Evolutionary conservation across 2,113 vertebrate genomes (phyloP), one percentile per base, ranked within the genome.

Genomic region (Ophthalmolycus amberensis): DNA sequence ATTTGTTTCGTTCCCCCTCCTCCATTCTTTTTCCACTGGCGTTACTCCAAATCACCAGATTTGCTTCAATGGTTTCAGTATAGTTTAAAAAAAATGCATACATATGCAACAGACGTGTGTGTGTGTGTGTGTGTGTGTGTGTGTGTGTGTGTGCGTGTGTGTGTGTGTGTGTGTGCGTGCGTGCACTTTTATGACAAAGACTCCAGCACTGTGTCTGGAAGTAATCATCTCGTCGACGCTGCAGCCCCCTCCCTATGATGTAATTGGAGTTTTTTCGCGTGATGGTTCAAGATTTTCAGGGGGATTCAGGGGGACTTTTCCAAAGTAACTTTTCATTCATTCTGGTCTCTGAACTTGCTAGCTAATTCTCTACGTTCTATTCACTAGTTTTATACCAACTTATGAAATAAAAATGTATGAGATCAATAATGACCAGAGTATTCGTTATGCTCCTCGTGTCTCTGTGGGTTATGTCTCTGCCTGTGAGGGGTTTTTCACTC

Each of bases 121-220:
- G 32, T 32, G 32, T 32, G 32, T 32, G 32, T 32, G 32, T 32
- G 32, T 32, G 32, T 32, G 32, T 32, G 32, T 32, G 32, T 32
- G 32, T 9, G 37, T 38, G 37, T 38, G 37, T 27, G 29, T 29
- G 29, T 29, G 29, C 2, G 29, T 29, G 29, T 29, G 22, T 50
- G 25, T 60, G 72, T 40, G 77, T 48, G 11, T 40, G 38, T 9
- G 38, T 40, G 76, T 82, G 69, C 44, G 52, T 77, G 71, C 48
- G 71, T 63, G 34, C 0, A 34, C 34, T 44, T 89, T 90, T 82
- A 88, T 74, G 89, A 92, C 86, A 92, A 88, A 93, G 92, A 93
- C 91, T 89, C 92, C 70, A 20, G 76, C 88, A 62, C 83, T 37
- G 80, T n/a, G 91, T 95, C 95, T 95, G 95, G 94, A 95, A 95